A percentile compares a stretch with the other conserved stretches of the same genome.
These are phyloP conservation scores for Babylonia areolata DNA, from an alignment of 1,140 invertebrate species.

Conservation along the genomic window DNA sequence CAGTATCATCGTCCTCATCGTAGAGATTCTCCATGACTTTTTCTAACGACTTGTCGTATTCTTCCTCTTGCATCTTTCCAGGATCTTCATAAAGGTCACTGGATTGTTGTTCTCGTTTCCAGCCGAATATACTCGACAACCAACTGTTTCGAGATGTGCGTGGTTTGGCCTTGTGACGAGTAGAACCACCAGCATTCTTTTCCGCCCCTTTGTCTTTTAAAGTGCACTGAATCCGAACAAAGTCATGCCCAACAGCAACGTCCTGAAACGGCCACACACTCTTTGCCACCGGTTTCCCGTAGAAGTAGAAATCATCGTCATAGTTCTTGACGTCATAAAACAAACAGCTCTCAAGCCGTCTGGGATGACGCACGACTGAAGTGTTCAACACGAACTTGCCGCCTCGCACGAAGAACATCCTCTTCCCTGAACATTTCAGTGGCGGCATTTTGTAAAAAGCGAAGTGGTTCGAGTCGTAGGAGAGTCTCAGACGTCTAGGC, in stretches of 20 bases:
- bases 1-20: neutral
- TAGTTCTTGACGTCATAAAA: slow-evolving; percentile 55
- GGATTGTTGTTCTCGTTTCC: neutral
- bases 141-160: neutral
- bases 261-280: slow-evolving; percentile 50
- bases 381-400: slow-evolving; percentile 52
- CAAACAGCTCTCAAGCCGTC: slow-evolving; percentile 49
- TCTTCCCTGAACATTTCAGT: slow-evolving; percentile 51
- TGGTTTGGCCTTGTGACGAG: neutral
- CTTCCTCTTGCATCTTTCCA: neutral
- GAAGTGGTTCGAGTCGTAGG: slow-evolving; percentile 55
- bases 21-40: no score
- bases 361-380: slow-evolving; percentile 37
- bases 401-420: slow-evolving; percentile 56
- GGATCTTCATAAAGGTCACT: neutral
- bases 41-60: no score
- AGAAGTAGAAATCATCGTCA: slow-evolving; percentile 53
- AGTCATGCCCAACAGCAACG: slow-evolving; percentile 55
- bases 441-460: slow-evolving; percentile 53
- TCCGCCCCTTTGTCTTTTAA: no score
- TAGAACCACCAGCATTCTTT: no score
- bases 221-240: slow-evolving; percentile 60
- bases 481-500: slow-evolving; percentile 50
- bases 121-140: neutral
- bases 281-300: slow-evolving; percentile 51